A percentile compares a stretch with the other conserved stretches of the same genome.
Evolutionary conservation across 2,113 vertebrate species (phyloP).

Genomic region (Tyto alba): DNA sequence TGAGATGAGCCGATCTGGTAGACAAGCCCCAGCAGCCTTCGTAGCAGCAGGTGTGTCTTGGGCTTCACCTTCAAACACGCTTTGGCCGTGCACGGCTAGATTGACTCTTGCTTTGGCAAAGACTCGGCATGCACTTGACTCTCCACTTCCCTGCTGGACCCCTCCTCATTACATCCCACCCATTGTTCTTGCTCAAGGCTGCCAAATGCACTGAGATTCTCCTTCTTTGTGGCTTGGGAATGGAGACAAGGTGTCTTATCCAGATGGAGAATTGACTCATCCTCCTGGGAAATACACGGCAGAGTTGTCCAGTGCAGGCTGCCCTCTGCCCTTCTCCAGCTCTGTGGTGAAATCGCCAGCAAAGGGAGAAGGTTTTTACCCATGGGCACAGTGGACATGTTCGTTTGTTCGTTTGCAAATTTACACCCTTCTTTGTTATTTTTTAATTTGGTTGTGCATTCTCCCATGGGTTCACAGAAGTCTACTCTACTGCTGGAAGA

Average conservation of each 20-base stretch:
- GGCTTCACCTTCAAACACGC: neutral
- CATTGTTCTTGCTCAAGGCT: neutral
- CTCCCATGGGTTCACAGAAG: neutral
- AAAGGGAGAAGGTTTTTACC: neutral
- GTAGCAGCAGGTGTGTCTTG: neutral
- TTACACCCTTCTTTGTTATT: neutral
- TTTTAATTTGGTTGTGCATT: neutral
- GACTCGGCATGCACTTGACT: rapidly evolving
- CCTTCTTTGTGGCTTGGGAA: neutral
- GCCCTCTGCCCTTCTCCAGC: neutral
- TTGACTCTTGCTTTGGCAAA: neutral
- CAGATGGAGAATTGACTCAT: neutral
- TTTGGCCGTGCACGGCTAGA: neutral
- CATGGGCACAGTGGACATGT: neutral
- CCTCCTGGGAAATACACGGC: neutral
- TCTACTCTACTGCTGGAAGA: neutral
- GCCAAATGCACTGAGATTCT: neutral
- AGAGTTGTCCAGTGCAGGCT: rapidly evolving
- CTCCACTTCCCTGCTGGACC: neutral
- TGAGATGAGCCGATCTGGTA: neutral
- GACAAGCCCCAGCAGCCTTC: neutral
- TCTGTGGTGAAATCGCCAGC: neutral
- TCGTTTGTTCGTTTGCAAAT: neutral
- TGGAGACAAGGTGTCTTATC: neutral
- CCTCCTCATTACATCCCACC: neutral